Conservation (phyloP, 2,888 invertebrate species). For the Hirtodrosophila cameraria region DNA sequence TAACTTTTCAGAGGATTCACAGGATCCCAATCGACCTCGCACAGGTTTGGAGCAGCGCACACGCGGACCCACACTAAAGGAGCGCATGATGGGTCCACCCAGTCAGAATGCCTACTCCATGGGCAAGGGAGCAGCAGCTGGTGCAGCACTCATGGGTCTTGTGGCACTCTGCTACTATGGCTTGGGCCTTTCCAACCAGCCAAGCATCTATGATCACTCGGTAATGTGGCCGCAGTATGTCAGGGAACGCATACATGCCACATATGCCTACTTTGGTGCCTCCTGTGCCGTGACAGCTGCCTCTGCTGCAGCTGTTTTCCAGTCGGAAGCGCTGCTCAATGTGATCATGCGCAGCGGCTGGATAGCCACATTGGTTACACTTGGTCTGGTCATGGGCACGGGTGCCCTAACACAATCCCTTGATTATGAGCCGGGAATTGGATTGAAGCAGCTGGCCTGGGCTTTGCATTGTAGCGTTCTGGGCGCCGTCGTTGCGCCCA, state of each 20-base stretch:
- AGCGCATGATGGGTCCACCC: slow-evolving; percentile 90
- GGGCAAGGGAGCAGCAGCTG: slow-evolving; percentile 95
- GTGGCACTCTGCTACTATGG: slow-evolving; percentile 98
- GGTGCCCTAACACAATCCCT: slow-evolving; percentile 92
- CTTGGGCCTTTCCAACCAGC: slow-evolving; percentile 90
- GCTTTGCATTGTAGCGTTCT: slow-evolving; percentile 91
- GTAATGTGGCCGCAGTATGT: slow-evolving; percentile 98
- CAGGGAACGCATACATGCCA: slow-evolving; percentile 92
- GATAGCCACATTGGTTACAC: slow-evolving; percentile 90
- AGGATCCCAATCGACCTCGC: slow-evolving; percentile 52
- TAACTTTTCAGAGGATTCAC: slow-evolving; percentile 32
- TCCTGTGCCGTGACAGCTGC: slow-evolving; percentile 93
- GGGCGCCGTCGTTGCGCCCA: slow-evolving; percentile 96
- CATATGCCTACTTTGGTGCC: slow-evolving; percentile 96
- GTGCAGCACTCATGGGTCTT: slow-evolving; percentile 94
- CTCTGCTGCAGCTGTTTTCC: slow-evolving; percentile 91
- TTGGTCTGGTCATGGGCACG: slow-evolving; percentile 95
- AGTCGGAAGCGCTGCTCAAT: slow-evolving; percentile 91
- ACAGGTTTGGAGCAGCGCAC: slow-evolving; percentile 84
- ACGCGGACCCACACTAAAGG: slow-evolving; percentile 85
- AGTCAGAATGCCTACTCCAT: slow-evolving; percentile 92
- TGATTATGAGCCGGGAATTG: slow-evolving; percentile 92
- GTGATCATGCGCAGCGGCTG: slow-evolving; percentile 92
- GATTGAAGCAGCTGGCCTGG: slow-evolving; percentile 94
- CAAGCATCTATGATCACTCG: slow-evolving; percentile 93